Evolutionary conservation across 2,888 invertebrate species (phyloP), one percentile per base, ranked within the genome.

Genomic region (Selenia dentaria): DNA sequence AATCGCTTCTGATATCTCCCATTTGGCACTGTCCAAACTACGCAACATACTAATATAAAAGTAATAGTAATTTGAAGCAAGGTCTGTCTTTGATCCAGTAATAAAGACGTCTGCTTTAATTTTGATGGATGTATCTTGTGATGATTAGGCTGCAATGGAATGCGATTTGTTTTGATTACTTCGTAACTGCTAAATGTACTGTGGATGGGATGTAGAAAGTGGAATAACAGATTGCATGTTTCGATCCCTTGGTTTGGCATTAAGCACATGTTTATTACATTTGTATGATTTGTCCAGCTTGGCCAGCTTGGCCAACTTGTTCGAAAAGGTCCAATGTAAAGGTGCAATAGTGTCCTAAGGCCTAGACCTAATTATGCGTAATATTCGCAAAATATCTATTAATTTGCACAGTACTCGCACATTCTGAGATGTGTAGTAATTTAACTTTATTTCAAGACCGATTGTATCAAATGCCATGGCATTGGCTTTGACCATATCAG

Each of bases 21-120:
- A 48, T 48, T 48, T 42, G 37, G 47, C 47, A 48, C 34, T 41
- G 46, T 47, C 40, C 32, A 37, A 31, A 35, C 20, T 29, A 16
- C 25, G 9, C 13, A 14, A 25, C 25, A 10, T 11, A 20, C 40
- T 40, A 24, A 31, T 50, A 43, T 31, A 27, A 28, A 39, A 42
- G 40, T 46, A 55, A 53, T 52, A 52, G 50, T 47, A 52, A 54
- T 40, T 43, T 57, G 39, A 50, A 44, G 18, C 37, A 47, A 43
- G 33, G 28, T 29, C 24, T 37, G 24, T 48, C 38, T 59, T 62
- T 58, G 62, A 60, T 62, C 51, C 44, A 37, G 49, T 67, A 73
- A 77, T 70, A 67, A 69, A 74, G 67, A 73, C 59, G 66, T 72
- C 62, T 59, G 54, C 55, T 54, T 56, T 71, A 77, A 79, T 75